These are phyloP conservation scores for Siniperca knerii DNA, from an alignment of 2,113 vertebrate species.

Conservation along the genomic window DNA sequence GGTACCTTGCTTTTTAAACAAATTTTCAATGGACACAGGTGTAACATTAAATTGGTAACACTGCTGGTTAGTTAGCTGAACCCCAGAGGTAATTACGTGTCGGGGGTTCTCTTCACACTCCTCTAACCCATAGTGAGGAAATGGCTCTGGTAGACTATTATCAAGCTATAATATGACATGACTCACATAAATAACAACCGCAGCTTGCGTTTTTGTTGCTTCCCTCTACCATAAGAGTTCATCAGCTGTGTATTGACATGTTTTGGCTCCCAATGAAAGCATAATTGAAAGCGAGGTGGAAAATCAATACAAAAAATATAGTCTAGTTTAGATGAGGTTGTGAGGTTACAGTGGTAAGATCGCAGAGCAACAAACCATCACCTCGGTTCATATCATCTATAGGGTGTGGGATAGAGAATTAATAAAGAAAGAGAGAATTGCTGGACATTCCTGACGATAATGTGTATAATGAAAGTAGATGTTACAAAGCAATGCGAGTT, in stretches of 20 bases:
- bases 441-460: background rate
- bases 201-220: conserved; percentile 89
- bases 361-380: conserved; percentile 83
- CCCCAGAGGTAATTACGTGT: conserved; percentile 34
- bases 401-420: conserved; percentile 13
- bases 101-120: conserved; percentile 14
- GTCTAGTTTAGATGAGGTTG: conserved; percentile 93
- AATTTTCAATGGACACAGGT: conserved; percentile 24
- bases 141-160: conserved; percentile 43
- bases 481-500: conserved; percentile 2
- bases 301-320: conserved; percentile 98
- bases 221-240: conserved; percentile 90
- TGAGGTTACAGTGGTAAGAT: conserved; percentile 91
- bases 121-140: conserved; percentile 27
- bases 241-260: conserved; percentile 92
- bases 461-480: background rate
- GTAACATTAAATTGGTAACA: conserved; percentile 32
- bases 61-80: conserved; percentile 27
- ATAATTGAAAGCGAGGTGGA: conserved; percentile 90
- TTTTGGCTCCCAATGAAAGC: conserved; percentile 84
- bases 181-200: conserved; percentile 87
- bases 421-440: conserved; percentile 44
- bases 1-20: conserved; percentile 8
- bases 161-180: conserved; percentile 49
- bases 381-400: conserved; percentile 61